A percentile compares a stretch with the other conserved stretches of the same genome.
phyloP scores from a whole-genome alignment of 2,888 invertebrate species.

The Ischnus inquisitorius region DNA sequence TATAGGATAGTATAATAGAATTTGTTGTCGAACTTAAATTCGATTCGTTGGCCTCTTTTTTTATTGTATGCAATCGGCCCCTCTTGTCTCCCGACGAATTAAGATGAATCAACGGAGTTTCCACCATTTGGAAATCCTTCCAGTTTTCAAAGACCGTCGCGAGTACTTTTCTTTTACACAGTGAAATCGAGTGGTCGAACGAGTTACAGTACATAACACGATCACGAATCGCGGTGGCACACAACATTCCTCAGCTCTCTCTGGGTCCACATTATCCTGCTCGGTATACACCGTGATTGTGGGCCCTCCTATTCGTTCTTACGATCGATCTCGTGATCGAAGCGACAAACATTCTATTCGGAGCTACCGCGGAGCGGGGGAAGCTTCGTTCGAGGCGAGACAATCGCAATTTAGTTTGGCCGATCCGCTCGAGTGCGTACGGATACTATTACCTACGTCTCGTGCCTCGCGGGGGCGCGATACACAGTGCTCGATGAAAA shows the following conservation, averaged over 20 bases:
- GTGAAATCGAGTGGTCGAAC: conserved; percentile 49
- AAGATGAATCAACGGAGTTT: background rate
- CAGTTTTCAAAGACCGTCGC: background rate
- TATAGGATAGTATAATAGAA: too few relatives aligned
- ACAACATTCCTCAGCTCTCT: conserved; percentile 31
- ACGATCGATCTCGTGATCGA: conserved; percentile 12
- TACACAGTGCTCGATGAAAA: background rate
- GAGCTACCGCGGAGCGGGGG: background rate
- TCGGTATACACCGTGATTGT: background rate
- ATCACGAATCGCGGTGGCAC: conserved; percentile 6
- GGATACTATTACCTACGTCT: conserved; percentile 29
- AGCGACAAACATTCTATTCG: conserved; percentile 39
- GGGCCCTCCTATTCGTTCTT: background rate
- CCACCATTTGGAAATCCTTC: conserved; percentile 1
- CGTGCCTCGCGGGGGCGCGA: background rate
- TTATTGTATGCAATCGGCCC: too few relatives aligned
- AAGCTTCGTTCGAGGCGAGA: conserved; percentile 45
- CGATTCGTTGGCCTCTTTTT: too few relatives aligned
- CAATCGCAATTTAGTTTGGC: conserved; percentile 57
- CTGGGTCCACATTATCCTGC: background rate
- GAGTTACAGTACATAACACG: conserved; percentile 22
- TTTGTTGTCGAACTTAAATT: background rate
- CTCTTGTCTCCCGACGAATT: too few relatives aligned
- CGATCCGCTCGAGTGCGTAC: conserved; percentile 41
- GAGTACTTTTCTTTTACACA: conserved; percentile 1